Base-by-base conservation (phyloP, 2,888 invertebrate genomes). In the Eupithecia inturbata region DNA sequence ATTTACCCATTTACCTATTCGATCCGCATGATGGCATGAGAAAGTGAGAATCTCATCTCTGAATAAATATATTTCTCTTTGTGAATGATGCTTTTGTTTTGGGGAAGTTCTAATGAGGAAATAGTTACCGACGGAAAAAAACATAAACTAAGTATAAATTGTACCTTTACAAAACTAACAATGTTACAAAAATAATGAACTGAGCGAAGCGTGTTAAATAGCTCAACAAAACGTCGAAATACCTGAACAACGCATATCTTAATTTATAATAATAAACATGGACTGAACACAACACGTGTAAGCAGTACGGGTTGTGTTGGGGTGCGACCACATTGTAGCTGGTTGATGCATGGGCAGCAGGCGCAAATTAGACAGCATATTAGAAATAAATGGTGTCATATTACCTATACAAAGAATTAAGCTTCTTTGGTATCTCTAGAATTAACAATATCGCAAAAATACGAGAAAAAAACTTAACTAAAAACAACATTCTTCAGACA, bases 201-300 rank as follows among this genome's bases (percentile, higher is more conserved):
- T 69, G 64, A 70, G 10, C 53, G 22, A 60, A 67, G 67, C 70
- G 70, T 73, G 67, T 70, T 22, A 53, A 70, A 66, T 70, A 70
- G 63, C 67, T 67, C 33, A 64, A 66, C 71, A 68, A 71, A 71
- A 45, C 36, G 69, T 67, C 66, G 68, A 69, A 72, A 75, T 70
- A 72, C 67, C 63, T 67, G 66, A 28, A 49, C 69, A 60, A 36
- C 41, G 57, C 70, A 49, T 63, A 69, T 41, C 70, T 68, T 64
- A 53, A 63, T 45, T 72, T 66, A 63, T 67, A 72, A 75, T 72
- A 75, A 75, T 70, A 72, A 70, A 75, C 75, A 69, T 36, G 31
- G 16, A 57, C 3, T 57, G 57, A 64, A 74, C 71, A 68, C 6
- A 69, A 75, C 75, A 72, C 75, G 72, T 75, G 75, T 72, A 49